Evolutionary conservation across 2,888 invertebrate genomes (phyloP), one percentile per base, ranked within the genome.

Genomic region (Rhabditophanes sp.): DNA sequence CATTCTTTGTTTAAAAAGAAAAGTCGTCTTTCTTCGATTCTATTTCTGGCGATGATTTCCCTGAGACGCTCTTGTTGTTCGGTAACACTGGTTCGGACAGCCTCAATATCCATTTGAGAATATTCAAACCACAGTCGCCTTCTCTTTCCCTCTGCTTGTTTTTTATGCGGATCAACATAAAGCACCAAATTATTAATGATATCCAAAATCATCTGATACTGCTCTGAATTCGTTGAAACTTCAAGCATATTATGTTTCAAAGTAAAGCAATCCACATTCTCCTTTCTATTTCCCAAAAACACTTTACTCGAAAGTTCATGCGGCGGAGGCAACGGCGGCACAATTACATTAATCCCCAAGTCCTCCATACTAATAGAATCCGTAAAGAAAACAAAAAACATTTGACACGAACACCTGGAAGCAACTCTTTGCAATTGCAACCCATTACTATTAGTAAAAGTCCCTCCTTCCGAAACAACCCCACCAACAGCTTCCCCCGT

Each of bases 171-270:
- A 67, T 93, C 93, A 35, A 93, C 87, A 68, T 85, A 88, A 1
- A 99, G 73, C 33, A 96, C 72, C 19, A 99, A 74, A 72, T 93
- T 90, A 72, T 99, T 96, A 3, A 99, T 82, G 52, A 96, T 81
- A 68, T 96, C 96, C 56, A 96, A 71, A 23, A 96, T 76, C 84
- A 93, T 90, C 20, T 49, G 52, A 25, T 48, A 53, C 31, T 53
- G 48, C 14, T 46, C 46, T n/a, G 52, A 35, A 20, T 46, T 46
- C 18, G 49, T 48, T 37, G 41, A 30, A n/a, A 88, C 85, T 65
- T 90, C 87, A 21, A 96, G 74, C 70, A 93, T 93, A 66, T 96
- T 84, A 71, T 96, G 96, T 78, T 90, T 85, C 30, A 96, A 73
- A 0, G 88, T 90, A 66, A 96, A 88, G 2, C 87, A 84, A 72